Evolutionary conservation across 2,113 vertebrate species (phyloP).

Genomic region (Octodon degus): DNA sequence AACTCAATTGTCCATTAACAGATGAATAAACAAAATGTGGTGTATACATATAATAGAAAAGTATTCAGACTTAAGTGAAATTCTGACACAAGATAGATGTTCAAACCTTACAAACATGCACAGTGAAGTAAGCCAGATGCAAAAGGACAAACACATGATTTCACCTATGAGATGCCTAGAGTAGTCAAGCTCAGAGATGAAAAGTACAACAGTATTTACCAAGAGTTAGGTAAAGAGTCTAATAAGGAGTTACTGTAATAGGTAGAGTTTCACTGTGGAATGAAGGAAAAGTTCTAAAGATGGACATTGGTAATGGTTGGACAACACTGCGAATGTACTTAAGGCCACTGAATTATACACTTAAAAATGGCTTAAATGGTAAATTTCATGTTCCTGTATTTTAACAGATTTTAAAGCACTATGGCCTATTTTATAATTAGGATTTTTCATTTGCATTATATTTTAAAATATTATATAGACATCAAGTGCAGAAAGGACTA

Average conservation of each 20-base stretch:
- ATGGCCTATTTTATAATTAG: background rate
- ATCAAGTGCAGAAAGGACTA: slow-evolving; percentile 31
- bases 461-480: slow-evolving; percentile 2
- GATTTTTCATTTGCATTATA: background rate
- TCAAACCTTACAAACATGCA: slow-evolving; percentile 1
- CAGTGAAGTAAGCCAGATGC: slow-evolving; percentile 40
- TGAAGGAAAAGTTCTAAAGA: slow-evolving; percentile 3
- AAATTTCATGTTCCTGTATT: background rate
- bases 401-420: slow-evolving; percentile 6
- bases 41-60: slow-evolving; percentile 10
- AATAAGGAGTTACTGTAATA: background rate
- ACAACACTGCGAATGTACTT: background rate
- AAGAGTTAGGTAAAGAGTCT: background rate
- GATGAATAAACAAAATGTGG: slow-evolving; percentile 22
- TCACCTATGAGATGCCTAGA: background rate
- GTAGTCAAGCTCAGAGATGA: background rate
- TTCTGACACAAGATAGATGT: background rate
- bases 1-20: background rate
- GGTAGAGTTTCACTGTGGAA: background rate
- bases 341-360: background rate
- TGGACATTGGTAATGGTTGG: background rate
- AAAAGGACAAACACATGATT: slow-evolving; percentile 44
- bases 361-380: background rate
- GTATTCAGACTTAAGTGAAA: slow-evolving; percentile 1
- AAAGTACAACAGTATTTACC: background rate